Percentiles rank a stretch among this genome's conserved stretches.
Conservation (phyloP, 2,888 invertebrate genomes). For the Tupiocoris notatus region DNA sequence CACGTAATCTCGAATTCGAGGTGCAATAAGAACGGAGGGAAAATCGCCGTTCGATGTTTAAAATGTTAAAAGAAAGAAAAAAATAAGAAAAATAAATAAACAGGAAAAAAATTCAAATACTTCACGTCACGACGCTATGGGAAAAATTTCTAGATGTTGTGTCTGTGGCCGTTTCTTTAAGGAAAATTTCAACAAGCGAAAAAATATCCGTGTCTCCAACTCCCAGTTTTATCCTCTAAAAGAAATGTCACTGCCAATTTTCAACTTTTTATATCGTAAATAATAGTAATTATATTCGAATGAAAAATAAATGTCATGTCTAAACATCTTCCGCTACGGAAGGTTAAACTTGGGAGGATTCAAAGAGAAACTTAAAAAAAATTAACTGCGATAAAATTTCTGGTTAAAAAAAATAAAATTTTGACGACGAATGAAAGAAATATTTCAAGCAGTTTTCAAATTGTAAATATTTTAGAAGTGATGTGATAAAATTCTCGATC, state of each 20-base stretch:
- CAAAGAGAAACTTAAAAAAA: no score
- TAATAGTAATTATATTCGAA: background rate
- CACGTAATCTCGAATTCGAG: background rate
- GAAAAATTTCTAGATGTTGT: constrained; percentile 11
- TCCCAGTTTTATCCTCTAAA: constrained; percentile 12
- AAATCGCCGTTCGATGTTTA: no score
- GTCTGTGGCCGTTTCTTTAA: constrained; percentile 6
- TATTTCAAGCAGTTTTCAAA: no score
- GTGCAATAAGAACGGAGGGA: constrained; percentile 19
- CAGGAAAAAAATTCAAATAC: background rate
- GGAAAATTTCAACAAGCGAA: background rate
- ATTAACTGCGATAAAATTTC: no score
- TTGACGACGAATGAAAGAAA: no score
- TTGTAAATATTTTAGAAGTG: constrained; percentile 10
- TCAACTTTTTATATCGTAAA: constrained; percentile 30
- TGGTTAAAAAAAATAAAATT: constrained; percentile 2
- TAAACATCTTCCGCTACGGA: constrained; percentile 10
- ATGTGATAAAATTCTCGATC: constrained; percentile 18
- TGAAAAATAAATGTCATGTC: background rate
- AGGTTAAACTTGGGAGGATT: constrained; percentile 34
- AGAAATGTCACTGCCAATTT: constrained; percentile 39
- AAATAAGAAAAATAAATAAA: background rate
- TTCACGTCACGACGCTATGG: constrained; percentile 10
- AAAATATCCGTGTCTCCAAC: background rate
- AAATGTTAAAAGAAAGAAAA: no score